phyloP scores from a whole-genome alignment of 2,888 invertebrate genomes.

The Polia nebulosa region DNA sequence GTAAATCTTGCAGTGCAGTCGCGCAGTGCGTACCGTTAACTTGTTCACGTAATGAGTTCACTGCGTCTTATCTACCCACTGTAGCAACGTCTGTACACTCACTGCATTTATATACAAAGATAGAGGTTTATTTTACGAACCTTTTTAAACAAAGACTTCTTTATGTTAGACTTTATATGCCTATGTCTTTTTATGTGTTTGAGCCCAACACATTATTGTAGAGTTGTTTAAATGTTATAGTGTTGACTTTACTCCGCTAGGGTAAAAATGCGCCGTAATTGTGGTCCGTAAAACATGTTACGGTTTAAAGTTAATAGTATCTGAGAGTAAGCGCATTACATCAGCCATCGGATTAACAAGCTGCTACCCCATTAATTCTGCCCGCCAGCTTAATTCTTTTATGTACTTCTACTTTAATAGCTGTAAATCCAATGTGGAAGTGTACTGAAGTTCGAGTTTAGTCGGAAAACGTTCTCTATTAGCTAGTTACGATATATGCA shows the following conservation, averaged over 20 bases:
- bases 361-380: conserved; percentile 60
- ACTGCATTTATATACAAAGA: conserved; percentile 33
- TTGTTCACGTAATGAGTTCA: conserved; percentile 48
- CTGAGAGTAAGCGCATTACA: conserved; percentile 67
- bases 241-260: conserved; percentile 37
- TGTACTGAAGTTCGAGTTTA: conserved; percentile 34
- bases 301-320: conserved; percentile 54
- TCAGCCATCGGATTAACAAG: conserved; percentile 64
- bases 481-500: conserved; percentile 17
- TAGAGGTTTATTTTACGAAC: conserved; percentile 34
- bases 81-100: conserved; percentile 27
- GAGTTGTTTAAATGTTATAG: conserved; percentile 44
- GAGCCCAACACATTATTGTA: conserved; percentile 32
- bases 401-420: conserved; percentile 58
- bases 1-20: conserved; percentile 37
- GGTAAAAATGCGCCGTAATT: conserved; percentile 45
- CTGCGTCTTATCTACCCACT: conserved; percentile 35
- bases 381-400: conserved; percentile 59
- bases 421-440: conserved; percentile 51
- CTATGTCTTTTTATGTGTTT: conserved; percentile 39
- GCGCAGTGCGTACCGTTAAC: conserved; percentile 44
- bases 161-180: conserved; percentile 42
- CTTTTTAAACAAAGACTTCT: conserved; percentile 51
- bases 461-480: conserved; percentile 15
- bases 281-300: conserved; percentile 47